A percentile compares a stretch with the other conserved stretches of the same genome.
Evolutionary conservation across 2,888 invertebrate species (phyloP).

Genomic region (Parochlus steinenii): DNA sequence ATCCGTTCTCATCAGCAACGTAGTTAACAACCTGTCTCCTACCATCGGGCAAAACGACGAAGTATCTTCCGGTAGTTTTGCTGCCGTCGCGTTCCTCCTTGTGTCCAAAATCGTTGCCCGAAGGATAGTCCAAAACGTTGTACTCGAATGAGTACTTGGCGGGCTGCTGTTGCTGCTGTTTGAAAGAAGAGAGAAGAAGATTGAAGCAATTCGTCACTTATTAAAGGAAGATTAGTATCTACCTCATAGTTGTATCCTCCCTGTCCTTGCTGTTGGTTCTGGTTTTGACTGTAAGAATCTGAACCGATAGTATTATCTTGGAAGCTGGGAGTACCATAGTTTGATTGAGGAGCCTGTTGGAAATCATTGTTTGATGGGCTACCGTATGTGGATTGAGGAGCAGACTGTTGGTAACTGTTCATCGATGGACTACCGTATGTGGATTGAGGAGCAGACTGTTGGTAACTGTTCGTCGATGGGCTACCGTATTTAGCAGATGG

Average conservation of each 20-base stretch:
- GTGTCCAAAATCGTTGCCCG: conserved; percentile 49
- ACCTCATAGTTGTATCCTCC: neutral
- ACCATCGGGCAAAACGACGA: conserved; percentile 49
- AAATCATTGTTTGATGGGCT: conserved; percentile 25
- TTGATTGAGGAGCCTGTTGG: too few relatives aligned
- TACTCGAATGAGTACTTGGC: conserved; percentile 54
- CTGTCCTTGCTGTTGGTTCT: neutral
- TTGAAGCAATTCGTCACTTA: conserved; percentile 3
- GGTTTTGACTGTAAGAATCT: too few relatives aligned
- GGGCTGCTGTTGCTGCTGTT: conserved; percentile 33
- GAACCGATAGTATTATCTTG: too few relatives aligned
- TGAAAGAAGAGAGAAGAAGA: conserved; percentile 5
- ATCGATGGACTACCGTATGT: conserved; percentile 23
- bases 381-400: conserved; percentile 19
- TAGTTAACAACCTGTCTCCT: conserved; percentile 53
- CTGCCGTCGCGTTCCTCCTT: conserved; percentile 46
- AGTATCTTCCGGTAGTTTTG: conserved; percentile 43
- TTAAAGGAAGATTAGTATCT: neutral
- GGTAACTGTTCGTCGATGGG: conserved; percentile 34
- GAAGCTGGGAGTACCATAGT: too few relatives aligned
- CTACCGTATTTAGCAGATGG: conserved; percentile 34
- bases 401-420: conserved; percentile 21
- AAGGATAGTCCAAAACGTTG: conserved; percentile 44
- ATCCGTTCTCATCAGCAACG: conserved; percentile 50
- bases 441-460: conserved; percentile 20